A percentile compares a stretch with the other conserved stretches of the same genome.
These are phyloP conservation scores for Hyposmocoma kahamanoa DNA, from an alignment of 1,140 invertebrate species.

Conservation along the genomic window DNA sequence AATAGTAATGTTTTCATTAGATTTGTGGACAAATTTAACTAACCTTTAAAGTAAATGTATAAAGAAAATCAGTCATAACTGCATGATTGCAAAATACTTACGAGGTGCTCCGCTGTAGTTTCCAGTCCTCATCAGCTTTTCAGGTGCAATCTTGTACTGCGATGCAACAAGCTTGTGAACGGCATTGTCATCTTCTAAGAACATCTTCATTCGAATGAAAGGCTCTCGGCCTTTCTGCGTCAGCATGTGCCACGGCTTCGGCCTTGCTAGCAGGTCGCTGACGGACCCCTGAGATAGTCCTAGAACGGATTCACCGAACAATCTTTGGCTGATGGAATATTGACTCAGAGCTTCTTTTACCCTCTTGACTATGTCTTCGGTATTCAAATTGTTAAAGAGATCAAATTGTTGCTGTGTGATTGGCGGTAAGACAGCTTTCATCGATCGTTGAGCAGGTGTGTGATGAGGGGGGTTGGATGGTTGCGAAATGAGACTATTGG, in stretches of 20 bases:
- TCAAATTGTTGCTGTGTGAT: slow-evolving; percentile 99
- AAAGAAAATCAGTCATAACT: no score
- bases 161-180: slow-evolving; percentile 97
- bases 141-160: slow-evolving; percentile 97
- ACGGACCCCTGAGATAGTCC: slow-evolving; percentile 97
- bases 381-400: slow-evolving; percentile 98
- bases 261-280: slow-evolving; percentile 93
- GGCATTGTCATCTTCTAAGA: slow-evolving; percentile 96
- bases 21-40: no score
- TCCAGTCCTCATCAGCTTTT: slow-evolving; percentile 95
- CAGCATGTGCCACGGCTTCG: slow-evolving; percentile 98
- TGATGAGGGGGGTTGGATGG: slow-evolving; percentile 88
- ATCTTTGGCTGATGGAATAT: slow-evolving; percentile 97
- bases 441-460: slow-evolving; percentile 86
- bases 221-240: slow-evolving; percentile 97
- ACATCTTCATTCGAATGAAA: slow-evolving; percentile 99
- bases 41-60: no score
- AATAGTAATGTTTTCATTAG: no score
- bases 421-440: slow-evolving; percentile 96
- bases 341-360: slow-evolving; percentile 98
- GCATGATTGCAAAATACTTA: no score
- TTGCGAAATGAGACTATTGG: slow-evolving; percentile 96
- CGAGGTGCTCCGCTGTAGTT: slow-evolving; percentile 90
- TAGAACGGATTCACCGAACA: slow-evolving; percentile 98
- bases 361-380: slow-evolving; percentile 97